A percentile compares a stretch with the other conserved stretches of the same genome.
Evolutionary conservation across 2,113 vertebrate species (phyloP).

Genomic region (Ochotona curzoniae): DNA sequence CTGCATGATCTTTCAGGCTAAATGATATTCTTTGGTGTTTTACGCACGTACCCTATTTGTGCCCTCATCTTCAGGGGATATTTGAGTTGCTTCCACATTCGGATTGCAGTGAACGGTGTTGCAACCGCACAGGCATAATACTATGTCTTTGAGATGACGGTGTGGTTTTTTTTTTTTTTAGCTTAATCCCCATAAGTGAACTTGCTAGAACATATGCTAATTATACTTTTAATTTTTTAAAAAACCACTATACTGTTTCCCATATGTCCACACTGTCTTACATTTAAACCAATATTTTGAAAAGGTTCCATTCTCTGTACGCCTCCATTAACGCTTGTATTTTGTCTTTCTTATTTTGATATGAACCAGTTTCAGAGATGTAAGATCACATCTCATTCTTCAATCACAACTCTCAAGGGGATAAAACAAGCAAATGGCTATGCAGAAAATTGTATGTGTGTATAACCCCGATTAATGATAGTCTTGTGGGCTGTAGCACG

Average conservation of each 20-base stretch:
- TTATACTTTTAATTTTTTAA: not conserved
- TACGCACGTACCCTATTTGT: no score
- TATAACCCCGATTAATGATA: not conserved
- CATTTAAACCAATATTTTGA: not conserved
- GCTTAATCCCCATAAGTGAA: not conserved
- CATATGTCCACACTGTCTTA: not conserved
- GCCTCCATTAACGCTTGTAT: not conserved
- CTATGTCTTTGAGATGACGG: not conserved
- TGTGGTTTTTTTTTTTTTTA: not conserved
- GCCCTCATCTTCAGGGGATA: not conserved
- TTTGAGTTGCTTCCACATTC: not conserved
- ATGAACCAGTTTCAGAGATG: no score
- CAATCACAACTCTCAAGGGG: not conserved
- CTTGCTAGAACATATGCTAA: no score
- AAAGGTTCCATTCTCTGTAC: accelerated
- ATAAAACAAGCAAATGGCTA: not conserved
- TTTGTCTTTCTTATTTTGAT: not conserved
- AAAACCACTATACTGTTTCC: no score
- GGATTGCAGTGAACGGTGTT: not conserved
- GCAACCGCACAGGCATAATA: no score
- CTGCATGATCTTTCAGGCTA: not conserved
- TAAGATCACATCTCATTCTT: not conserved
- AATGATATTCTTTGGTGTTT: not conserved
- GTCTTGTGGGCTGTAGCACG: not conserved
- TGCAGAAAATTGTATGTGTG: not conserved